Evolutionary conservation across 1,140 invertebrate species (phyloP), one percentile per base, ranked within the genome.

Genomic region (Dryas iulia): DNA sequence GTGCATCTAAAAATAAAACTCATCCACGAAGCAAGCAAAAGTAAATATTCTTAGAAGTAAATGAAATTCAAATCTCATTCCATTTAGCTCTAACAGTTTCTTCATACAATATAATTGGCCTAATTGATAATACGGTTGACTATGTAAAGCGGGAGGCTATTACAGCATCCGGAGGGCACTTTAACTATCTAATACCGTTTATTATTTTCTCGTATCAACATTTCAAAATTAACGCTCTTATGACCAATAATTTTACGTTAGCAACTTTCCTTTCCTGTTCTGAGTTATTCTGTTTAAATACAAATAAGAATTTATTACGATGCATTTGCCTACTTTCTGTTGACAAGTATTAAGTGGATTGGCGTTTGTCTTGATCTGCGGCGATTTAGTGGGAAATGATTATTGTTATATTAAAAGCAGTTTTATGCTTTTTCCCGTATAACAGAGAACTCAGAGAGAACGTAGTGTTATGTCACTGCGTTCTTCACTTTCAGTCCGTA

Each of bases 121-220:
- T 68, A 61, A 68, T 68, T 53, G 66, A 68, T 68, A 68, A 61
- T 59, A 61, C 47, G 52, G 54, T 61, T 39, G 66, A 68, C 59
- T 59, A 68, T 59, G 59, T 60, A 52, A 67, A 67, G 47, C n/a
- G 39, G 8, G 39, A 31, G 23, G 28, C 52, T 21, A 68, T 68
- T 68, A 68, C 59, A 35, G 28, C 59, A 61, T 61, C 66, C 66
- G 58, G 47, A 33, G 52, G 66, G 47, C 59, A 68, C 54, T 61
- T 47, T 57, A 68, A 68, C 52, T 31, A 21, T 68, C 52, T 61
- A 68, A 68, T 68, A 57, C 59, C 30, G 18, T 59, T 31, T 59
- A 61, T 68, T 68, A 68, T 26, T 56, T 56, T 57, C 58, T 61
- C 59, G 33, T 54, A 61, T 57, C 30, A 56, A 52, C 47, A 57